These are phyloP conservation scores for Drosophila arizonae DNA, from an alignment of 1,140 invertebrate genomes.

Conservation along the genomic window DNA sequence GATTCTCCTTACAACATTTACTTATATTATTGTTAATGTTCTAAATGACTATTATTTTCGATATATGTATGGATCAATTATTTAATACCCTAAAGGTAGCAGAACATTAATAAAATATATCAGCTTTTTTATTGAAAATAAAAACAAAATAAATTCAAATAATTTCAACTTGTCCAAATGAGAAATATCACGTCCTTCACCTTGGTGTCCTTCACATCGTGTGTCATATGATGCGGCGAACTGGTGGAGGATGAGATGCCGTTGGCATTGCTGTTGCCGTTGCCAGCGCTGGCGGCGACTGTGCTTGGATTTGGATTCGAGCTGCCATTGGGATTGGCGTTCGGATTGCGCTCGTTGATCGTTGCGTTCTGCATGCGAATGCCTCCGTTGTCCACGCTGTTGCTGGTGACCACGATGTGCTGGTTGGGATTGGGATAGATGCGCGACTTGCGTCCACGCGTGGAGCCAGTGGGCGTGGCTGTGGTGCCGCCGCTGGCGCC, in stretches of 20 bases:
- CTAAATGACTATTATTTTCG: too few relatives aligned
- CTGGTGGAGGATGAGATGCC: constrained; percentile 79
- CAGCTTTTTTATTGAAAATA: too few relatives aligned
- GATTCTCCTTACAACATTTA: too few relatives aligned
- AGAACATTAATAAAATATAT: too few relatives aligned
- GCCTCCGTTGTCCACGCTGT: constrained; percentile 77
- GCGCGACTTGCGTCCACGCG: constrained; percentile 73
- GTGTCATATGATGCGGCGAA: constrained; percentile 75
- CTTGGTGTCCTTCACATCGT: constrained; percentile 78
- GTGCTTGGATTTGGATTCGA: constrained; percentile 14
- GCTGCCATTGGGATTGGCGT: constrained; percentile 16
- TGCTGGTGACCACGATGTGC: constrained; percentile 78
- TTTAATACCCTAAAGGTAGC: too few relatives aligned
- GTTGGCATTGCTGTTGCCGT: constrained; percentile 42
- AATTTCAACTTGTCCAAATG: background rate
- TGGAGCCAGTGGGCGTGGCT: constrained; percentile 62
- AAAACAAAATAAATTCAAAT: too few relatives aligned
- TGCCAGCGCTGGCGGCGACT: constrained; percentile 22
- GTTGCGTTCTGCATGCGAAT: constrained; percentile 74
- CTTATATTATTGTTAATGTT: too few relatives aligned
- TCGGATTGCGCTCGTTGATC: constrained; percentile 59
- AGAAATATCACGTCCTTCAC: constrained; percentile 42
- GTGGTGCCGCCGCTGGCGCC: constrained; percentile 21
- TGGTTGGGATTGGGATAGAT: constrained; percentile 81
- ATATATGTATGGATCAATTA: too few relatives aligned